These are phyloP conservation scores for Girardinus metallicus DNA, from an alignment of 2,797 vertebrate genomes.

Conservation along the genomic window DNA sequence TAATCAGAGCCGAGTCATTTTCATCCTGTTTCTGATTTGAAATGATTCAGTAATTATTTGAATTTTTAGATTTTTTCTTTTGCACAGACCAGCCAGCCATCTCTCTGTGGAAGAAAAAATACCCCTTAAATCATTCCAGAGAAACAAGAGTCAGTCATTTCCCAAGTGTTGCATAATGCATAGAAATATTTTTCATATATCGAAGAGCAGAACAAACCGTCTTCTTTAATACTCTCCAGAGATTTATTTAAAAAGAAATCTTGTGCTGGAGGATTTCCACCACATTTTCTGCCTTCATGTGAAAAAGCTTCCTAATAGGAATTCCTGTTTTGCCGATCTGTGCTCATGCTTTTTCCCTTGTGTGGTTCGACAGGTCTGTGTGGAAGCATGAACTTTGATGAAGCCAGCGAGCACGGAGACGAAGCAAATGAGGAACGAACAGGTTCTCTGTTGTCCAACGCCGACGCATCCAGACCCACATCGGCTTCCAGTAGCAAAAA, in stretches of 20 bases:
- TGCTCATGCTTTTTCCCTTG: background rate
- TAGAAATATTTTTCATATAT: slow-evolving; percentile 19
- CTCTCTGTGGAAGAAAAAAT: background rate
- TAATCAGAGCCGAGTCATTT: background rate
- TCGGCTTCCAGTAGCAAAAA: slow-evolving; percentile 88
- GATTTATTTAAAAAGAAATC: slow-evolving; percentile 24
- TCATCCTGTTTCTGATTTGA: background rate
- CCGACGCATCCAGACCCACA: slow-evolving; percentile 82
- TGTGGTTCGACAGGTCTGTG: slow-evolving; percentile 84
- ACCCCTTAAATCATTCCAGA: background rate
- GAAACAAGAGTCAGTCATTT: slow-evolving; percentile 23
- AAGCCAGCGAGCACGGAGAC: slow-evolving; percentile 85
- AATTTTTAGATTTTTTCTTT: background rate
- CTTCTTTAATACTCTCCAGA: background rate
- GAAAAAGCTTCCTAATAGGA: slow-evolving; percentile 2
- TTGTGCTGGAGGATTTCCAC: slow-evolving; percentile 1
- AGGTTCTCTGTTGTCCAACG: slow-evolving; percentile 72
- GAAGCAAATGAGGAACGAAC: slow-evolving; percentile 75
- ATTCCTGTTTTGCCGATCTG: slow-evolving; percentile 8
- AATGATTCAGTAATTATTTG: background rate
- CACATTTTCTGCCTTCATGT: slow-evolving; percentile 3
- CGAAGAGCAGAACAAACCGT: background rate
- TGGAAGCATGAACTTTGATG: slow-evolving; percentile 91
- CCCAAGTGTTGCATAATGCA: slow-evolving; percentile 43
- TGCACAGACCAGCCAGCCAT: background rate